A percentile compares a stretch with the other conserved stretches of the same genome.
Conservation (phyloP, 2,113 vertebrate genomes). For the Athene noctua region DNA sequence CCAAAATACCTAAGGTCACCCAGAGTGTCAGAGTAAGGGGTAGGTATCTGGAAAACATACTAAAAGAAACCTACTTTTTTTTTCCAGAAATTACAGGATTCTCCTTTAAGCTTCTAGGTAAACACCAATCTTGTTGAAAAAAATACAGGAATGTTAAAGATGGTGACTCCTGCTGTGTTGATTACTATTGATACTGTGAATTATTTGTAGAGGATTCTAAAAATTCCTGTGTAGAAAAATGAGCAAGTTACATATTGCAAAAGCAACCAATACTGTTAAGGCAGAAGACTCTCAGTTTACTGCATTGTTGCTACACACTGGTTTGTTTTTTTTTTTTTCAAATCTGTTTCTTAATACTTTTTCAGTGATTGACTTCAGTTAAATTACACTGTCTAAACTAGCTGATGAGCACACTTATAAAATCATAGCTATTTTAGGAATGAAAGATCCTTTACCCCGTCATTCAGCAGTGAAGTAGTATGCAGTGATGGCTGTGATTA, state of each 20-base stretch:
- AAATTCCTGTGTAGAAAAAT: conserved; percentile 4
- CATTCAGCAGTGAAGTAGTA: neutral
- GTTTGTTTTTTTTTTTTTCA: too few relatives aligned
- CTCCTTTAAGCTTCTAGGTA: neutral
- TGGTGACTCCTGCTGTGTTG: conserved; percentile 7
- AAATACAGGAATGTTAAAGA: neutral
- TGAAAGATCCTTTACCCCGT: neutral
- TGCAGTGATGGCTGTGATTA: neutral
- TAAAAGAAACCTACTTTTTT: neutral
- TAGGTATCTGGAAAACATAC: neutral
- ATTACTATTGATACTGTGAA: conserved; percentile 8
- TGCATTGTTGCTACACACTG: neutral
- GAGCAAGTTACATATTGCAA: neutral
- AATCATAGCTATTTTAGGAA: conserved; percentile 47
- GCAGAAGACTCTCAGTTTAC: neutral
- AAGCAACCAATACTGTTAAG: neutral
- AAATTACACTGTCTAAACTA: conserved; percentile 25
- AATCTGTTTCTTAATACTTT: conserved; percentile 28
- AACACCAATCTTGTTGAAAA: neutral
- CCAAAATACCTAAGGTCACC: conserved; percentile 12
- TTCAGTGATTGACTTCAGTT: conserved; percentile 16
- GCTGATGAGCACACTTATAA: conserved; percentile 11
- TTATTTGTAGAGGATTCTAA: conserved; percentile 32
- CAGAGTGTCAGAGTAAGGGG: neutral
- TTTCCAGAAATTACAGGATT: neutral